Percentiles rank a stretch among this genome's conserved stretches.
phyloP scores from a whole-genome alignment of 2,797 vertebrate species.

The Sciurus carolinensis region DNA sequence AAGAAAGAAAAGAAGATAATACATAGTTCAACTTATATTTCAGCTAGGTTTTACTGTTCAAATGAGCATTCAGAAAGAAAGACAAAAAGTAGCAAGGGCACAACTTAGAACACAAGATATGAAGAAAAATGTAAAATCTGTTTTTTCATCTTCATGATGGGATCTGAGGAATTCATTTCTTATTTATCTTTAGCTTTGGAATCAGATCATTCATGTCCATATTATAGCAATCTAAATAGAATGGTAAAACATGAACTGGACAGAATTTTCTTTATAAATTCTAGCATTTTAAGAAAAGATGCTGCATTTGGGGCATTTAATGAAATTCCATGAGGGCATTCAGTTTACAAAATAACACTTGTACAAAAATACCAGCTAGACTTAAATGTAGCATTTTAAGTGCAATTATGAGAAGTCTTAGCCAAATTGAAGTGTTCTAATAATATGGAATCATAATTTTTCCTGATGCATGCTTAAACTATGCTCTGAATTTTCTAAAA shows the following conservation, averaged over 20 bases:
- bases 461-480: conserved; percentile 1
- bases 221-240: fast-evolving
- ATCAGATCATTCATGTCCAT: background rate
- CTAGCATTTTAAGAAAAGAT: conserved; percentile 59
- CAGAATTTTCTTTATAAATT: conserved; percentile 68
- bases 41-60: background rate
- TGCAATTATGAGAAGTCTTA: conserved; percentile 35
- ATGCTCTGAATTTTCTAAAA: conserved; percentile 65
- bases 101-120: background rate
- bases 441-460: conserved; percentile 41
- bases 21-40: background rate
- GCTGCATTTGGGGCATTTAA: background rate
- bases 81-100: background rate
- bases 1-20: background rate
- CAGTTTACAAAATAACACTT: conserved; percentile 8
- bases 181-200: background rate
- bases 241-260: conserved; percentile 8
- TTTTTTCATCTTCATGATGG: background rate
- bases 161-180: background rate
- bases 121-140: background rate
- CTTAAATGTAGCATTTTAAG: conserved; percentile 19
- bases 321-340: background rate
- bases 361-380: background rate
- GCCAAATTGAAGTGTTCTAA: conserved; percentile 58
- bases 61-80: conserved; percentile 10